Conservation (phyloP, 2,113 vertebrate species). For the Sinocyclocheilus maitianheensis region DNA sequence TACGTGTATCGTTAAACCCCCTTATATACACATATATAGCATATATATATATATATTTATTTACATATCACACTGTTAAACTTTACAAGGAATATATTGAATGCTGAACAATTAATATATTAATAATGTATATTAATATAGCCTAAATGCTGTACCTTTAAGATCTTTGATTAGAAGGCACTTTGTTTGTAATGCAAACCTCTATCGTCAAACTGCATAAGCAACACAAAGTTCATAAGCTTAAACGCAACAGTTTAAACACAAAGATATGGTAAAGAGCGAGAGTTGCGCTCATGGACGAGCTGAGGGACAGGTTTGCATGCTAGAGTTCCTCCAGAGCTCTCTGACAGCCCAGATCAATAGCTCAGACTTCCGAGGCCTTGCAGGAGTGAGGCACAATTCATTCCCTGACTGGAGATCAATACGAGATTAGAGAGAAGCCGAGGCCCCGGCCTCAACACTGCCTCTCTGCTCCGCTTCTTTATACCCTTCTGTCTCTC, state of each 20-base stretch:
- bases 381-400: constrained; percentile 48
- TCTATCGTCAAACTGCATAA: not conserved
- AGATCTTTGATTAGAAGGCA: not conserved
- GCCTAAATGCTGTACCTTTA: not conserved
- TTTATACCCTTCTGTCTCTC: constrained; percentile 59
- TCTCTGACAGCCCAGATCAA: constrained; percentile 61
- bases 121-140: not conserved
- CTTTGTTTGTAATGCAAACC: not conserved
- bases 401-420: constrained; percentile 65
- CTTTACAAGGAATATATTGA: not conserved
- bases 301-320: constrained; percentile 35
- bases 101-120: too few species aligned
- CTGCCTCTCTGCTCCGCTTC: constrained; percentile 36
- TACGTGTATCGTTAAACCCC: too few species aligned
- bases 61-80: not conserved
- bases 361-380: constrained; percentile 53
- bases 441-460: constrained; percentile 43
- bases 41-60: too few species aligned
- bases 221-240: not conserved
- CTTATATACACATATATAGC: too few species aligned
- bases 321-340: constrained; percentile 51
- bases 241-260: not conserved
- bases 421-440: constrained; percentile 62
- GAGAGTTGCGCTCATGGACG: not conserved
- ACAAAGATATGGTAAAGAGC: not conserved